These are phyloP conservation scores for Troides aeacus DNA, from an alignment of 2,888 invertebrate genomes.

Conservation along the genomic window DNA sequence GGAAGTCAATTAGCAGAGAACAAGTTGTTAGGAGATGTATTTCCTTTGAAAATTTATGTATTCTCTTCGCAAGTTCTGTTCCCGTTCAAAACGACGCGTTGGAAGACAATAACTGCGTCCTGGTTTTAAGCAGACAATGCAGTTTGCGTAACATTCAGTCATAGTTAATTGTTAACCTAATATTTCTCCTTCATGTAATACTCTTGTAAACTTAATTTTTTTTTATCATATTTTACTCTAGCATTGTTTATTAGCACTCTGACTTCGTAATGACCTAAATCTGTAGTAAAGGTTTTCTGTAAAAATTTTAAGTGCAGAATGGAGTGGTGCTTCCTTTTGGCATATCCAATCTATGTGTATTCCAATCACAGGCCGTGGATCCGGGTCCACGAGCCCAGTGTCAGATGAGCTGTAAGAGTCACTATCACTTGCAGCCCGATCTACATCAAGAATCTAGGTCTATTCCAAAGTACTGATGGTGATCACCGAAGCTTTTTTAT, in stretches of 20 bases:
- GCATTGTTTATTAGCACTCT: neutral
- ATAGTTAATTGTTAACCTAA: slow-evolving; percentile 23
- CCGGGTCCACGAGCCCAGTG: too few relatives aligned
- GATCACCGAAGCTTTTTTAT: too few relatives aligned
- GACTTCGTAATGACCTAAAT: slow-evolving; percentile 3
- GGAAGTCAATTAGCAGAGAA: slow-evolving; percentile 22
- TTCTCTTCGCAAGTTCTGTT: slow-evolving; percentile 8
- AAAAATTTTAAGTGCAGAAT: too few relatives aligned
- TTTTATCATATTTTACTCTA: neutral
- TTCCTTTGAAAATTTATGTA: slow-evolving; percentile 15
- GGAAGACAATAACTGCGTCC: slow-evolving; percentile 22
- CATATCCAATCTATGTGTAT: too few relatives aligned
- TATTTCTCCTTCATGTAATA: neutral
- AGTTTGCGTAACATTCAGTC: slow-evolving; percentile 18
- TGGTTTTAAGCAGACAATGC: slow-evolving; percentile 24
- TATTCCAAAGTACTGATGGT: too few relatives aligned
- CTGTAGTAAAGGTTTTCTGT: neutral
- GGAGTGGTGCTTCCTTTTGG: too few relatives aligned
- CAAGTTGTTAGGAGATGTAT: slow-evolving; percentile 4
- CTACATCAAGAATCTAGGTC: too few relatives aligned
- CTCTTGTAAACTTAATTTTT: neutral
- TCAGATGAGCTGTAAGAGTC: too few relatives aligned
- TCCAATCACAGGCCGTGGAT: too few relatives aligned
- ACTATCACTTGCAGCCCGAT: too few relatives aligned
- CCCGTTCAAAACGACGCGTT: slow-evolving; percentile 23